phyloP scores from a whole-genome alignment of 2,888 invertebrate species.

The Netelia melanura region DNA sequence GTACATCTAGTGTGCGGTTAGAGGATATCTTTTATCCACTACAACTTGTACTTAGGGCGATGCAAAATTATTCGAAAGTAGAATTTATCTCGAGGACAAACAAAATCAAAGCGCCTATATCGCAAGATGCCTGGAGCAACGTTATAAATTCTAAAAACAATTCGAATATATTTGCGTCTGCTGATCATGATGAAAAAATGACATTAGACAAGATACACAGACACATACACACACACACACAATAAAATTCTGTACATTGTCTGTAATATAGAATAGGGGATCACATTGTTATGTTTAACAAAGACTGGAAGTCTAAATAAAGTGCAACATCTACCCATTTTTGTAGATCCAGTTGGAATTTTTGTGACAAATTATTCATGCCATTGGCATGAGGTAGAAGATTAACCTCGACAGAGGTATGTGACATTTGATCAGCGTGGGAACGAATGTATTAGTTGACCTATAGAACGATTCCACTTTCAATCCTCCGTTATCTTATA shows the following conservation, averaged over 20 bases:
- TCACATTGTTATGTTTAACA: conserved; percentile 63
- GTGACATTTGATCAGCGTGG: conserved; percentile 19
- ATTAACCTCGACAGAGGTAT: not conserved
- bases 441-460: not conserved
- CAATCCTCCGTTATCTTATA: not conserved
- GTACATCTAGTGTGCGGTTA: conserved; percentile 30
- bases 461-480: not conserved
- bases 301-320: conserved; percentile 58
- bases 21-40: conserved; percentile 37
- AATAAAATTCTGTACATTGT: conserved; percentile 54
- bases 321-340: conserved; percentile 54
- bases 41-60: conserved; percentile 65
- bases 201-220: conserved; percentile 18
- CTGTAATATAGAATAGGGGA: conserved; percentile 64
- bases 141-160: not conserved
- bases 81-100: not conserved
- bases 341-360: not conserved
- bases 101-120: not conserved
- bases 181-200: not conserved
- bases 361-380: not conserved
- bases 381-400: not conserved
- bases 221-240: not conserved
- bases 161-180: not conserved
- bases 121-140: not conserved
- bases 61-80: conserved; percentile 27